Conservation (phyloP, 2,113 vertebrate species). For the Bujurquina vittata region DNA sequence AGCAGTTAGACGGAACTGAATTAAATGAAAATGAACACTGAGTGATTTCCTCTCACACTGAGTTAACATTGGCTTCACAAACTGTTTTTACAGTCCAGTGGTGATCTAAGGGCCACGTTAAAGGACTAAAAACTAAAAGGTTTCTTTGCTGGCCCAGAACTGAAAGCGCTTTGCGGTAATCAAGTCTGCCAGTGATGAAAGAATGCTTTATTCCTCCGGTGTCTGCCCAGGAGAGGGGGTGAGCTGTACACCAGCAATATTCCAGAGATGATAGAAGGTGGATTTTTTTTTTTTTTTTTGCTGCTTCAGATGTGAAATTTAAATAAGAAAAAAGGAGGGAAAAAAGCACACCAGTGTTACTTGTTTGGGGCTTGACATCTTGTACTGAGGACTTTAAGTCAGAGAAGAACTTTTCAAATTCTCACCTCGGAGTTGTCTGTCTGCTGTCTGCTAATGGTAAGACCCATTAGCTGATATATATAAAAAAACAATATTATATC, state of each 20-base stretch:
- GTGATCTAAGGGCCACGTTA: neutral
- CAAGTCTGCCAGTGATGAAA: slow-evolving; percentile 21
- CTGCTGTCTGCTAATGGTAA: too few relatives aligned
- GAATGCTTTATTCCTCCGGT: slow-evolving; percentile 23
- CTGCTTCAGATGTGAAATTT: slow-evolving; percentile 28
- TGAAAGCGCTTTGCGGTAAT: slow-evolving; percentile 20
- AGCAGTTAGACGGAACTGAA: neutral
- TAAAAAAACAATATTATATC: neutral
- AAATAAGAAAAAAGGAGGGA: slow-evolving; percentile 30
- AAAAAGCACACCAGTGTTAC: slow-evolving; percentile 5
- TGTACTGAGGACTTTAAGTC: slow-evolving; percentile 9
- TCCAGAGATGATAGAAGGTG: slow-evolving; percentile 17
- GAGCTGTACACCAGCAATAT: neutral
- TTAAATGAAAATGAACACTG: neutral
- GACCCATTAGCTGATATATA: neutral
- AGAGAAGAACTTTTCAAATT: neutral
- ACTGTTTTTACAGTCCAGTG: neutral
- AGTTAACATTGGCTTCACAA: neutral
- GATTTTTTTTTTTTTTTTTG: neutral
- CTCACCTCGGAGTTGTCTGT: neutral
- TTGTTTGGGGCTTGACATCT: slow-evolving; percentile 21
- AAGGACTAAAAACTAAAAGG: slow-evolving; percentile 4
- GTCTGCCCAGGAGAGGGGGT: neutral
- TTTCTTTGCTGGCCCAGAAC: neutral
- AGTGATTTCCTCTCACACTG: neutral